Evolutionary conservation across 2,113 vertebrate genomes (phyloP).

Genomic region (Anser cygnoides): DNA sequence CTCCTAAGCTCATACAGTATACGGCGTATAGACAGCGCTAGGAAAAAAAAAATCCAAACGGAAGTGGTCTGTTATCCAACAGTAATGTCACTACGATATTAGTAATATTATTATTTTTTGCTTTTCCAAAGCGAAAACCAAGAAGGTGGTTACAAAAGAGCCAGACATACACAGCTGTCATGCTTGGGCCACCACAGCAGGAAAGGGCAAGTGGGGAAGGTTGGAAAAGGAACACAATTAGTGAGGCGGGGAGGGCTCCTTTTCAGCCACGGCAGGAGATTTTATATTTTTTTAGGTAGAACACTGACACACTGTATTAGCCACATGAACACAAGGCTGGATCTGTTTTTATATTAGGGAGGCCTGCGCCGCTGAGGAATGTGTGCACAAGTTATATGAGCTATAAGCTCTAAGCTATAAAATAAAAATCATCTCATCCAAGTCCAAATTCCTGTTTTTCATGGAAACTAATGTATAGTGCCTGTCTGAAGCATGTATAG

Average conservation of each 20-base stretch:
- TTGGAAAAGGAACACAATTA: neutral
- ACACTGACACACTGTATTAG: neutral
- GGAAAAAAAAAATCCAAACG: neutral
- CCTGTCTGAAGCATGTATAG: conserved; percentile 33
- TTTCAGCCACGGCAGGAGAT: neutral
- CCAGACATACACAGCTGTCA: neutral
- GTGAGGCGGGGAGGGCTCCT: neutral
- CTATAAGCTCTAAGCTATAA: conserved; percentile 50
- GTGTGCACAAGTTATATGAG: conserved; percentile 37
- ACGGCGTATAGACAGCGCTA: neutral
- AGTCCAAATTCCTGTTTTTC: conserved; percentile 65
- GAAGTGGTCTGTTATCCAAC: neutral
- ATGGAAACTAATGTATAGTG: conserved; percentile 49
- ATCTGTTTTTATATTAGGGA: conserved; percentile 43
- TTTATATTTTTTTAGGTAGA: neutral
- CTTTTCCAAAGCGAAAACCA: neutral
- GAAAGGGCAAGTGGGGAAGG: neutral
- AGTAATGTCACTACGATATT: neutral
- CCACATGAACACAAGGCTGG: neutral
- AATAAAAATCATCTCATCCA: conserved; percentile 39
- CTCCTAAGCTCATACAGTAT: neutral
- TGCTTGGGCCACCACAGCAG: neutral
- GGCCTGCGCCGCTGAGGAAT: conserved; percentile 24
- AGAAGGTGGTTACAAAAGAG: neutral
- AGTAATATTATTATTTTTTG: neutral